phyloP scores from a whole-genome alignment of 2,797 vertebrate genomes.

The Darevskia mixta region DNA sequence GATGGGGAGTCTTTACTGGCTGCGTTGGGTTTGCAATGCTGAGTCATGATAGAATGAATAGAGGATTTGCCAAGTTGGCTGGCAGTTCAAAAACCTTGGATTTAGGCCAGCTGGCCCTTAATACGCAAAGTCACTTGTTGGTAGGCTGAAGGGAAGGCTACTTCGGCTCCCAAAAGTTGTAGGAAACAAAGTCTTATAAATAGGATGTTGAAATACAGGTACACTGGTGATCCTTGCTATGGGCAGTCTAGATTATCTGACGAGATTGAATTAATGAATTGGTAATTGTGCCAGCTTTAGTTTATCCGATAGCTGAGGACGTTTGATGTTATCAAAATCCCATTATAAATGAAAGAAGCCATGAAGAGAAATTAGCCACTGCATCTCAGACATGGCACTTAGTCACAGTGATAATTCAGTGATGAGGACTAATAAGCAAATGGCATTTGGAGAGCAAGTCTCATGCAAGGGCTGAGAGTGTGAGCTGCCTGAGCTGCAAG shows the following conservation, averaged over 20 bases:
- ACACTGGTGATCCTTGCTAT: background rate
- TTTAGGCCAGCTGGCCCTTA: background rate
- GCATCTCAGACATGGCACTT: constrained; percentile 54
- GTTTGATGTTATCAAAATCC: constrained; percentile 57
- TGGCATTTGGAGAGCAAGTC: background rate
- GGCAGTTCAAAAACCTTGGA: background rate
- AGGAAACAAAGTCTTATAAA: background rate
- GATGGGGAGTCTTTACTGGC: background rate
- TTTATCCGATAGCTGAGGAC: constrained; percentile 61
- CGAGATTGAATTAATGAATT: constrained; percentile 57
- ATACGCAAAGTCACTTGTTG: background rate
- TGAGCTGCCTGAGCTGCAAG: background rate
- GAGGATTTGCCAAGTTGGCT: constrained; percentile 1
- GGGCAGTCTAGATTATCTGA: constrained; percentile 33
- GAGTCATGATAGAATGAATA: constrained; percentile 1
- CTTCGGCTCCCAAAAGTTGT: background rate
- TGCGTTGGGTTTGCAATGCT: background rate
- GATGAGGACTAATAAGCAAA: constrained; percentile 68
- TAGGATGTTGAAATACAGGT: fast-evolving
- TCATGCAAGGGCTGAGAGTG: background rate
- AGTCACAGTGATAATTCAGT: constrained; percentile 45
- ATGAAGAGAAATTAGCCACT: constrained; percentile 67
- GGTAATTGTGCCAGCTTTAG: constrained; percentile 41
- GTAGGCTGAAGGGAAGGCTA: background rate
- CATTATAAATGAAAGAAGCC: constrained; percentile 55